These are phyloP conservation scores for Lamproptera curius DNA, from an alignment of 2,888 invertebrate species.

Conservation along the genomic window DNA sequence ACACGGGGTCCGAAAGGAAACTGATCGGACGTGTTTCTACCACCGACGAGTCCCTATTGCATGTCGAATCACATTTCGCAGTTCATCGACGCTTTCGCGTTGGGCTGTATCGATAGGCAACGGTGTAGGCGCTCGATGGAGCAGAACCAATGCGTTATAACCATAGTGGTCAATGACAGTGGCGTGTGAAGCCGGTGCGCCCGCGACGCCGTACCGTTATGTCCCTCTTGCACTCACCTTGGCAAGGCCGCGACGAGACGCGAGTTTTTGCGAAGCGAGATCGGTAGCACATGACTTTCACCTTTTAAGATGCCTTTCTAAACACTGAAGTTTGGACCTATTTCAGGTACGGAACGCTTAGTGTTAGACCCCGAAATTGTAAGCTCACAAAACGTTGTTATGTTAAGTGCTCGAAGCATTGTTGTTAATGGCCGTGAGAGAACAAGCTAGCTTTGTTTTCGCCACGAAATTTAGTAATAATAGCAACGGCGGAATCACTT, in stretches of 20 bases:
- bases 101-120: constrained; percentile 17
- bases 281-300: constrained; percentile 74
- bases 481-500: neutral
- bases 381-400: neutral
- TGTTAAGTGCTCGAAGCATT: constrained; percentile 3
- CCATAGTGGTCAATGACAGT: constrained; percentile 35
- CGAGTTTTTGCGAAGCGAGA: constrained; percentile 72
- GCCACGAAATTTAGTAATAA: neutral
- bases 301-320: constrained; percentile 73
- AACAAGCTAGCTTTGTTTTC: constrained; percentile 7
- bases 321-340: constrained; percentile 43
- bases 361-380: constrained; percentile 11
- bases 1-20: constrained; percentile 61
- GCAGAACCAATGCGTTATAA: constrained; percentile 36
- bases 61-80: constrained; percentile 24
- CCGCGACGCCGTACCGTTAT: constrained; percentile 58
- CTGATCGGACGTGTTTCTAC: constrained; percentile 54
- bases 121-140: constrained; percentile 39
- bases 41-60: constrained; percentile 31
- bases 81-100: constrained; percentile 39
- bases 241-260: constrained; percentile 73
- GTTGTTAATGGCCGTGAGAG: constrained; percentile 16
- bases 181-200: constrained; percentile 44
- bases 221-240: constrained; percentile 75
- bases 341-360: constrained; percentile 13